A percentile compares a stretch with the other conserved stretches of the same genome.
Conservation (phyloP, 2,888 invertebrate genomes). For the Melanostoma mellinum region DNA sequence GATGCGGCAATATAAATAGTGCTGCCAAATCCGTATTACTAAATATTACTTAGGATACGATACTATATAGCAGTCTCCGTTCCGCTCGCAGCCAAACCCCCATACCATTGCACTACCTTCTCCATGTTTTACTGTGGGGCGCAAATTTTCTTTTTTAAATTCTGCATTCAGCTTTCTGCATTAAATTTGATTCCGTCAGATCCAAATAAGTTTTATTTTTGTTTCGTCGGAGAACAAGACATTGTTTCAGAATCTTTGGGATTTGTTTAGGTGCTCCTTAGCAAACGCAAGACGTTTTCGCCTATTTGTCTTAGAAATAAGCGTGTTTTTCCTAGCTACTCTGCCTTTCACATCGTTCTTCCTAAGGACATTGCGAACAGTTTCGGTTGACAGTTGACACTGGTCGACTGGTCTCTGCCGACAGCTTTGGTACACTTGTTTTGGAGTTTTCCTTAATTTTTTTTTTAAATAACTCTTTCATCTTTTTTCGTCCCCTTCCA, state of each 20-base stretch:
- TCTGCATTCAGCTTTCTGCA: background rate
- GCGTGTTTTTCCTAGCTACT: conserved; percentile 13
- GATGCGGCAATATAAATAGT: no score
- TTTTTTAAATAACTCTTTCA: background rate
- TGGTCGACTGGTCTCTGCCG: background rate
- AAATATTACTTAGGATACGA: no score
- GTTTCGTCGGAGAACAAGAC: background rate
- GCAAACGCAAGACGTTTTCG: background rate
- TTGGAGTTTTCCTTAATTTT: conserved; percentile 9
- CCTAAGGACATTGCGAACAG: background rate
- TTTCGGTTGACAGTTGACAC: conserved; percentile 16
- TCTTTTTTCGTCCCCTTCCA: conserved; percentile 8
- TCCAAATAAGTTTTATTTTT: background rate
- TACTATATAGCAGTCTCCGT: no score
- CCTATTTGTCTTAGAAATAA: background rate
- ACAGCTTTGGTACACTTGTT: conserved; percentile 19
- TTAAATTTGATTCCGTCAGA: background rate
- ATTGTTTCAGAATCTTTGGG: background rate
- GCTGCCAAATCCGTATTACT: no score
- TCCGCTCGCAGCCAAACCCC: background rate
- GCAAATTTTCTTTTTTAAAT: background rate
- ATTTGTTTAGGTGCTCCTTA: background rate
- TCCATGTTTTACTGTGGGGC: conserved; percentile 1
- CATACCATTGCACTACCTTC: background rate
- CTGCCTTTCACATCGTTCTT: conserved; percentile 6